phyloP scores from a whole-genome alignment of 1,140 invertebrate genomes.

The Trichonephila clavipes region DNA sequence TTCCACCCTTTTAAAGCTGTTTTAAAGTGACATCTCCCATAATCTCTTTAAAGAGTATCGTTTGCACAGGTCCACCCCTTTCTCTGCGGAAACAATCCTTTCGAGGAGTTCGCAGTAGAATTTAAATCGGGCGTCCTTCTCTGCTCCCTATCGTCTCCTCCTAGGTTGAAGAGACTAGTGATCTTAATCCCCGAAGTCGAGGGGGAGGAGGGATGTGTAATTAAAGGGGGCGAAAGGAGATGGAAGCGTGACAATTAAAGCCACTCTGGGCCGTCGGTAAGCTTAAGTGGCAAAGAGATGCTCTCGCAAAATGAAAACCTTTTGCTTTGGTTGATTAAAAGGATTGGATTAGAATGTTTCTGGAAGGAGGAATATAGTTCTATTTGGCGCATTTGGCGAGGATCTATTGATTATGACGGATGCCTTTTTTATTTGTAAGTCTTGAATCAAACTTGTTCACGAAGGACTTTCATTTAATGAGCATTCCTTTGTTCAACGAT shows the following conservation, averaged over 20 bases:
- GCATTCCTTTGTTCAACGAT: no score
- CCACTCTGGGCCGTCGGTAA: constrained; percentile 5
- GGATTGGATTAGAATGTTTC: no score
- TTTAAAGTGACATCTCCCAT: constrained; percentile 52
- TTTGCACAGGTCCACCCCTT: neutral
- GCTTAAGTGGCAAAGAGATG: constrained; percentile 57
- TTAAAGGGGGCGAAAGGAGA: constrained; percentile 38
- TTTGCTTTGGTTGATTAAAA: neutral
- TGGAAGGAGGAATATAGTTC: no score
- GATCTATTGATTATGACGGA: no score
- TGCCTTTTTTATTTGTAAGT: no score
- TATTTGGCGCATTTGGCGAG: no score
- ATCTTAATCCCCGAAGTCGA: constrained; percentile 38
- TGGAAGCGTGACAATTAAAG: constrained; percentile 63
- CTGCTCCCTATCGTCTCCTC: neutral
- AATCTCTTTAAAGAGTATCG: constrained; percentile 58
- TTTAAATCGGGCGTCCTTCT: neutral
- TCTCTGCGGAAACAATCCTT: neutral
- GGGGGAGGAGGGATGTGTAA: constrained; percentile 11
- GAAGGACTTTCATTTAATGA: no score
- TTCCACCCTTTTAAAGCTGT: constrained; percentile 48
- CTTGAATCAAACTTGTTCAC: no score
- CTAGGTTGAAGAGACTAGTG: neutral
- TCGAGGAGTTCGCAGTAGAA: neutral
- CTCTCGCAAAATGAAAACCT: constrained; percentile 47